Conservation (phyloP, 2,888 invertebrate genomes). For the Iphiclides podalirius region DNA sequence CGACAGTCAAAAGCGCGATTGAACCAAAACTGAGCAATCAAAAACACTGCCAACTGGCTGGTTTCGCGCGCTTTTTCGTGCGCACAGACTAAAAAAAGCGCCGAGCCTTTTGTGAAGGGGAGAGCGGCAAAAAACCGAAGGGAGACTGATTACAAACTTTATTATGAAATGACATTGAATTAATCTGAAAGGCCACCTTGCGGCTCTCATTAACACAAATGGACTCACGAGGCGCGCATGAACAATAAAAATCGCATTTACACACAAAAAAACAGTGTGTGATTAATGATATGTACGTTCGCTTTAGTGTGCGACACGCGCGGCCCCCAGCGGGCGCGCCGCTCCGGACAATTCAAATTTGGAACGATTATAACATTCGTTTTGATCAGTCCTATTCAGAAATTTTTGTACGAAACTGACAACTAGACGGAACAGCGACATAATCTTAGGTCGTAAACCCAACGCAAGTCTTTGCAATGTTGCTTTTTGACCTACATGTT, state of each 20-base stretch:
- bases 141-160: slow-evolving; percentile 47
- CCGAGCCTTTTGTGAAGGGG: slow-evolving; percentile 28
- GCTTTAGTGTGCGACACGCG: slow-evolving; percentile 31
- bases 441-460: too few species aligned
- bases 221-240: slow-evolving; percentile 55
- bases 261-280: slow-evolving; percentile 56
- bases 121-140: slow-evolving; percentile 40
- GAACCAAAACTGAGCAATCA: slow-evolving; percentile 30
- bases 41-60: slow-evolving; percentile 37
- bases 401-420: too few species aligned
- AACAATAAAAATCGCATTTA: slow-evolving; percentile 76
- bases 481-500: too few species aligned
- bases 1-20: slow-evolving; percentile 22
- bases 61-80: slow-evolving; percentile 45
- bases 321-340: slow-evolving; percentile 3
- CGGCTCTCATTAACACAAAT: slow-evolving; percentile 68
- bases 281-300: slow-evolving; percentile 63
- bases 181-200: slow-evolving; percentile 67
- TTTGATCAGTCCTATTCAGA: too few species aligned
- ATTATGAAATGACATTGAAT: slow-evolving; percentile 68
- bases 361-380: too few species aligned
- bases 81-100: slow-evolving; percentile 31
- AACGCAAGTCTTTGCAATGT: too few species aligned
- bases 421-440: too few species aligned
- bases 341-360: too few species aligned